Evolutionary conservation across 2,888 invertebrate species (phyloP).

Genomic region (Physocephala rufipes): DNA sequence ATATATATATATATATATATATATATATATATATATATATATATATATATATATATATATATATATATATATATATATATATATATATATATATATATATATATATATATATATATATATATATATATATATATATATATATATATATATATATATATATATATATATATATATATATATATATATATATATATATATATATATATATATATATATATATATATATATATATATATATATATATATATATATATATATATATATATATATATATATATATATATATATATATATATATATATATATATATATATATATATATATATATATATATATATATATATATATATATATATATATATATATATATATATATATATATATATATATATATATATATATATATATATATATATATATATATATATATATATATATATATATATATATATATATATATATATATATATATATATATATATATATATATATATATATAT

Average conservation of each 20-base stretch:
- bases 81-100: slow-evolving; percentile 23
- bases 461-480: slow-evolving; percentile 37
- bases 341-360: slow-evolving; percentile 29
- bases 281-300: slow-evolving; percentile 22
- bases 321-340: slow-evolving; percentile 36
- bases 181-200: no score
- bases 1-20: slow-evolving; percentile 29
- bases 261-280: slow-evolving; percentile 40
- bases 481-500: slow-evolving; percentile 29
- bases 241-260: no score
- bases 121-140: slow-evolving; percentile 37
- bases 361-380: slow-evolving; percentile 1
- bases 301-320: not conserved
- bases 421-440: slow-evolving; percentile 23
- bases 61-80: slow-evolving; percentile 40
- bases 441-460: no score
- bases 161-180: not conserved
- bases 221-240: slow-evolving; percentile 19
- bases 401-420: slow-evolving; percentile 40
- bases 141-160: slow-evolving; percentile 29
- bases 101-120: no score
- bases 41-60: no score
- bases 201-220: slow-evolving; percentile 40
- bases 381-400: no score
- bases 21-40: slow-evolving; percentile 1